Percentiles rank a stretch among this genome's conserved stretches.
These are phyloP conservation scores for Lepidochrysops patricia DNA, from an alignment of 2,888 invertebrate genomes.

Conservation along the genomic window DNA sequence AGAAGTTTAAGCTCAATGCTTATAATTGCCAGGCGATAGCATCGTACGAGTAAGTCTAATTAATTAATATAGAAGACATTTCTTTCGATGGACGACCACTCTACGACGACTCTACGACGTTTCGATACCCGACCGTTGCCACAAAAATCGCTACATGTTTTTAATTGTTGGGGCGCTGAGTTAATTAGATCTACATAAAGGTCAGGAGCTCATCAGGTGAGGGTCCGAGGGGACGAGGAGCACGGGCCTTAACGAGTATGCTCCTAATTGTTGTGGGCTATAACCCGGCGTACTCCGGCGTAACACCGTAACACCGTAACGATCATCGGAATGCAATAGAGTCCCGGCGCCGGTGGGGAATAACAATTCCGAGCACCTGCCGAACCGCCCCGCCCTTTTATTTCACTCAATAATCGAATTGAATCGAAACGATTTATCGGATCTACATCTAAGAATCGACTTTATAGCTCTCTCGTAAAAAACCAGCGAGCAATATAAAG, in stretches of 20 bases:
- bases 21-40: too few relatives aligned
- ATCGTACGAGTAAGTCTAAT: too few relatives aligned
- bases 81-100: too few relatives aligned
- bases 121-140: too few relatives aligned
- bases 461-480: constrained; percentile 50
- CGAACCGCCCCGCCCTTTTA: constrained; percentile 31
- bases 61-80: too few relatives aligned
- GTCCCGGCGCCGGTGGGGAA: constrained; percentile 22
- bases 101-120: background rate
- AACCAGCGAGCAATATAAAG: constrained; percentile 50
- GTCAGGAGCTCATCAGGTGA: background rate
- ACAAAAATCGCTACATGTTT: background rate
- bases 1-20: background rate
- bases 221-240: background rate
- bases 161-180: background rate
- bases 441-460: constrained; percentile 37
- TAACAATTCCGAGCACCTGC: constrained; percentile 39
- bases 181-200: background rate
- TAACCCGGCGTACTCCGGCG: background rate
- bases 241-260: background rate
- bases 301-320: background rate
- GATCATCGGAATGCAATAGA: constrained; percentile 5
- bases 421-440: constrained; percentile 50
- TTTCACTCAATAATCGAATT: constrained; percentile 54
- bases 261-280: constrained; percentile 7